phyloP scores from a whole-genome alignment of 2,888 invertebrate genomes.

The Choreutis nemorana region DNA sequence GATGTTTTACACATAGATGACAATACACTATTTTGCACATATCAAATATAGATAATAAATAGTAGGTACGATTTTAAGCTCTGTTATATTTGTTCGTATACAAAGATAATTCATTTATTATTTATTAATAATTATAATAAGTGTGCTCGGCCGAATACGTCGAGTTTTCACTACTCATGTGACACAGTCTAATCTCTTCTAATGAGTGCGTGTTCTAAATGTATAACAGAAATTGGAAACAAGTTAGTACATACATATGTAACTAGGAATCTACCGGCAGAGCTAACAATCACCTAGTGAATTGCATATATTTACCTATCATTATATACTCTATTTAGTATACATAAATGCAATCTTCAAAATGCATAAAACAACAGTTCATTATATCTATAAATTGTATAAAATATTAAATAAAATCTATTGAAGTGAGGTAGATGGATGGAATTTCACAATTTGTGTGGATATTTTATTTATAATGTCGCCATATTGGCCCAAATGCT shows the following conservation, averaged over 20 bases:
- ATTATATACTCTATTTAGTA: conserved; percentile 62
- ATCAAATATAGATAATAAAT: conserved; percentile 24
- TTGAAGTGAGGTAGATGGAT: conserved; percentile 78
- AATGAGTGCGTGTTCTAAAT: conserved; percentile 50
- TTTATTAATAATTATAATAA: conserved; percentile 27
- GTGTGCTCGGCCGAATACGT: conserved; percentile 30
- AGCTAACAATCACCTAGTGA: conserved; percentile 54
- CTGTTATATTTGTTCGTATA: conserved; percentile 64
- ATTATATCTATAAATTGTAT: conserved; percentile 66
- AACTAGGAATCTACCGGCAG: conserved; percentile 43
- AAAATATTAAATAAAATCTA: conserved; percentile 69
- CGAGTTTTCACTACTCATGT: conserved; percentile 30
- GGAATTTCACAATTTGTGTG: conserved; percentile 71
- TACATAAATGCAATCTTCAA: conserved; percentile 66
- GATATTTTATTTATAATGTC: conserved; percentile 52
- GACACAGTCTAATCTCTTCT: conserved; percentile 40
- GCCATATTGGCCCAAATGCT: conserved; percentile 63
- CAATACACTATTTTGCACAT: conserved; percentile 1
- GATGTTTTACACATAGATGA: conserved; percentile 13
- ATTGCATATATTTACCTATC: conserved; percentile 61
- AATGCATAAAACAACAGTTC: conserved; percentile 66
- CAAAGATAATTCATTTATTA: conserved; percentile 38
- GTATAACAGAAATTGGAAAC: conserved; percentile 25
- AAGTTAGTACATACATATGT: too few species aligned
- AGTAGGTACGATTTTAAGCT: conserved; percentile 55